Evolutionary conservation across 2,888 invertebrate genomes (phyloP), one percentile per base, ranked within the genome.

Genomic region (Andrena praecox): DNA sequence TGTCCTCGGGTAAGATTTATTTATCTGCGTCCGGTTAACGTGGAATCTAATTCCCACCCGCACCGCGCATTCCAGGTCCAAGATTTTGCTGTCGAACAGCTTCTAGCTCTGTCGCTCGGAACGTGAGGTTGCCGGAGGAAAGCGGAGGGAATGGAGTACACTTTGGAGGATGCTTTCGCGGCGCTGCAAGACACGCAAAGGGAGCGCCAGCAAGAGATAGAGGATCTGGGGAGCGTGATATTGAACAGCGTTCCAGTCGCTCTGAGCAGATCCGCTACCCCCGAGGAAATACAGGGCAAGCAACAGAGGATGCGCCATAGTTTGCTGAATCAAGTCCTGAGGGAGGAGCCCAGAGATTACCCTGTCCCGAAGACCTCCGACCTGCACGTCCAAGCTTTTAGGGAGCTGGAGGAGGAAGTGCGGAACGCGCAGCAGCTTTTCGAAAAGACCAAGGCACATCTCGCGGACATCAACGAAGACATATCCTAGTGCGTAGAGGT

Each of bases 151-250:
- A 56, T 86, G 79, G 91, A 91, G 56, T 92, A 91, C 50, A 90
- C 90, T n/a, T 80, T 92, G 27, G 89, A 92, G 62, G 92, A 93
- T 64, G 85, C 91, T 1, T 84, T 87, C 2, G 91, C 89, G 10
- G 59, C 84, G 42, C 82, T 93, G 16, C 87, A 86, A 63, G 89
- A 91, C 0, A 62, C 85, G 0, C 69, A 84, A 33, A 33, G 35
- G 4, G 86, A 91, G 31, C 78, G 82, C 27, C 69, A 84, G n/a
- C 68, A 81, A 3, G 86, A 89, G 79, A 64, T 93, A 16, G 88
- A 91, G 2, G 56, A 85, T 3, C 66, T 93, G 48, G 80, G 79
- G 8, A 66, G 69, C 10, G 16, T 60, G 20, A 52, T 88, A 3
- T 68, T 74, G 33, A 91, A 92, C 70, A 90, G 91, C 35, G 63